Base-by-base conservation (phyloP, 2,113 vertebrate genomes). In the Ceyx cyanopectus region DNA sequence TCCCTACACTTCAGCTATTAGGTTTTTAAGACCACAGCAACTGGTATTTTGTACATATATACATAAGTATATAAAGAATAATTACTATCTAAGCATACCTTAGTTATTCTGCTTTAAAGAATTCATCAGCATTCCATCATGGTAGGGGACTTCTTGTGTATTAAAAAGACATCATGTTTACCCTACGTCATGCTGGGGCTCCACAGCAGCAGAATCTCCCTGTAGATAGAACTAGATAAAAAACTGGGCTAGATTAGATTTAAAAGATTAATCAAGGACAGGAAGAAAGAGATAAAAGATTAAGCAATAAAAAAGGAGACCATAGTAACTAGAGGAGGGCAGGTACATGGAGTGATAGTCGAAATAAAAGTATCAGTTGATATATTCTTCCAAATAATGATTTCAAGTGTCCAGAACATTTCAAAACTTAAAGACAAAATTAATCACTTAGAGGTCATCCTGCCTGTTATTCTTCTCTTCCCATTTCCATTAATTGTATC, bases 91-190 rank as follows among this genome's bases (percentile, higher is more conserved):
- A 17, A 79, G 14, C 26, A 54, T 68, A 32, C 32, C 7, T 51
- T 67, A 54, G 27, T 51, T 84, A 51, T 67, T 67, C 48, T 46
- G 40, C 54, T 87, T 79, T 94, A 54, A 92, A 73, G 74, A 82
- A 69, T 88, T 85, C 5, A 41, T 53, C 50, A 77, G 41, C 20
- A 43, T 77, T 92, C 45, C 60, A 29, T 50, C 14, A 53, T 12
- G 43, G 12, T 8, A 37, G 53, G 27, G 30, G n/a, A 30, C 34
- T 63, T 78, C 57, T 46, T 41, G 8, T 14, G 22, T 4, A 4
- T 54, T 32, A 75, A 79, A 81, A 87, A 81, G 34, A 46, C 12
- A 23, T 23, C 1, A 50, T 75, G 22, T 24, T 77, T 83, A 37
- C 7, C 8, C 5, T 65, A 1, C 40, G 19, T 40, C 50, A 40